Evolutionary conservation across 2,888 invertebrate species (phyloP).

Genomic region (Limnephilus auricula): DNA sequence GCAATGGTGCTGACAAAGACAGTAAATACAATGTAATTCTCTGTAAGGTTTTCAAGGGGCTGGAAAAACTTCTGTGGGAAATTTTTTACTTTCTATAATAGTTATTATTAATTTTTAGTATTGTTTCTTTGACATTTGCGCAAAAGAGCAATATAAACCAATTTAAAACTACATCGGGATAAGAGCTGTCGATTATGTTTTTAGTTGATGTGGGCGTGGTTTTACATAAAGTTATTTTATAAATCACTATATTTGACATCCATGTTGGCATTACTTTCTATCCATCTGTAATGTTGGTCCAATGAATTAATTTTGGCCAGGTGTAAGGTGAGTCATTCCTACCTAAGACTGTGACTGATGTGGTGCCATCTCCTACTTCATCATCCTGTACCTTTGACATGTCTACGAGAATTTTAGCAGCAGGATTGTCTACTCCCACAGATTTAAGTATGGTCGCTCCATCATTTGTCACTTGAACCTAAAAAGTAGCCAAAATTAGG

Average conservation of each 20-base stretch:
- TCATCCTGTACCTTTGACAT: constrained; percentile 99
- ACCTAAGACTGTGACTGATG: constrained; percentile 96
- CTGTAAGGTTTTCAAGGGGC: no score
- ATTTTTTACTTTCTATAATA: no score
- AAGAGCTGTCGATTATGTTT: background rate
- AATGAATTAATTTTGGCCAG: background rate
- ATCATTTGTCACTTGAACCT: constrained; percentile 98
- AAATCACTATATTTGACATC: background rate
- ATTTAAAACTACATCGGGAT: background rate
- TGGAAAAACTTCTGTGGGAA: no score
- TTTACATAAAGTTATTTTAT: background rate
- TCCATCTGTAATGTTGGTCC: background rate
- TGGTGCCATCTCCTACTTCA: constrained; percentile 99
- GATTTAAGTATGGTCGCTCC: constrained; percentile 98
- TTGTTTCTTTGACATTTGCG: background rate
- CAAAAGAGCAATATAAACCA: background rate
- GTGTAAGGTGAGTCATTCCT: constrained; percentile 65
- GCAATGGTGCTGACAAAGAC: no score
- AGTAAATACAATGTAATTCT: no score
- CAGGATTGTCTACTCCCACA: constrained; percentile 98
- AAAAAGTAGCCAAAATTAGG: constrained; percentile 64
- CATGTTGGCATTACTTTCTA: background rate
- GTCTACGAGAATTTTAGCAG: constrained; percentile 99
- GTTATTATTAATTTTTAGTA: no score
- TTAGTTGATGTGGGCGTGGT: background rate